Evolutionary conservation across 2,113 vertebrate species (phyloP), one percentile per base, ranked within the genome.

Genomic region (Pithys albifrons): DNA sequence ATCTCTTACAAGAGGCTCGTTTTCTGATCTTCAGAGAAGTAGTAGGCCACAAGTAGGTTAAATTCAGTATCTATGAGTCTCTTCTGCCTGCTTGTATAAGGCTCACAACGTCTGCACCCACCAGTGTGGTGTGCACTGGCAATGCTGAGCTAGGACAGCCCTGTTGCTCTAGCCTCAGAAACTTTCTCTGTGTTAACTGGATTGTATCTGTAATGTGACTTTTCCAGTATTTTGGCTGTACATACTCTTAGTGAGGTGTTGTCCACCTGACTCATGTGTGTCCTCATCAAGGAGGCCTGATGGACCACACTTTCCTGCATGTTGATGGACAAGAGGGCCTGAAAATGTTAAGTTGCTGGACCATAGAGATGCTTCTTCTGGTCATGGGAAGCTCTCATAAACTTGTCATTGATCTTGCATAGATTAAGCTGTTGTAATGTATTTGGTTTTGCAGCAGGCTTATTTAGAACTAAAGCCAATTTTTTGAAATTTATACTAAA

Each of bases 211-310:
- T 78, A 25, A 39, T 35, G 15, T 13, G 29, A 39, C 39, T 65
- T n/a, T 35, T 39, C 14, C n/a, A 11, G 16, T 54, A 10, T 59
- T 80, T 24, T 71, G 62, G 7, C 51, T 70, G 10, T 41, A 39
- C 28, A 1, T 43, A 7, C n/a, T 46, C 9, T 2, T 6, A 31
- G 31, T 24, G 46, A 23, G 19, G 20, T 49, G 46, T 5, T 37
- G 7, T 48, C 16, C 67, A 75, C 45, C 61, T 39, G 52, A 33
- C 4, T 11, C 6, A 3, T 2, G 1, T 7, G 18, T 3, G 2
- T 62, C 10, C 14, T 57, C 24, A 2, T 27, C 14, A 35, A 2
- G 41, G 24, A 45, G 18, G 33, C 14, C 28, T 13, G 14, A 27
- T 31, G 59, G 62, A n/a, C 27, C 10, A 0, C 29, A 7, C 14